Base-by-base conservation (phyloP, 2,888 invertebrate species). In the Diabrotica balteata region DNA sequence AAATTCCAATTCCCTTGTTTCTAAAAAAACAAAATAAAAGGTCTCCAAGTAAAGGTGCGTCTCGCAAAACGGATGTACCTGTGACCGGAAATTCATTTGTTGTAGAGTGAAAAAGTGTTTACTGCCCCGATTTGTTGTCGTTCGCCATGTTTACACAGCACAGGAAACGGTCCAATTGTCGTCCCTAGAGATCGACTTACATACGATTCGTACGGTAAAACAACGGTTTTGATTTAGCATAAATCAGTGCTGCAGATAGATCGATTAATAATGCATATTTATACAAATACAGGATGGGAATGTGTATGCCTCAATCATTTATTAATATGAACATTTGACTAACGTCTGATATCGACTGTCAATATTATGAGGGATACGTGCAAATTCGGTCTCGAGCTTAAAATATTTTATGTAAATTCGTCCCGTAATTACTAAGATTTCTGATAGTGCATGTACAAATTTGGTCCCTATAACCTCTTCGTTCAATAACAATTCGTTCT, bases 61-160 rank as follows among this genome's bases (percentile, higher is more conserved):
- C 55, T 60, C 59, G 17, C 9, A 4, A 8, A 45, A 57, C 63
- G 63, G 59, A 67, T 63, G 59, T 67, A 67, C 67, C 67, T 67
- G 67, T 49, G 49, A 63, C 67, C 62, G 67, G 67, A 67, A 46
- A 54, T 59, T 49, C 62, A 62, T 59, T 49, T 11, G 63, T 67
- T 54, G 53, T 59, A 22, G 46, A 17, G 47, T 52, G 44, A 57
- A 58, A 67, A 62, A 54, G 52, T 53, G 17, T 42, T 50, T 59
- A 42, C 51, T 50, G 50, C 44, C 45, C 45, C 49, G 50, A 57
- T 50, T 65, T 45, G 10, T 59, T 42, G 42, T 58, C 52, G 17
- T 17, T 52, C 9, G 8, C 8, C 17, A 44, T 47, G 42, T 53
- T 53, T 45, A 51, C 51, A 59, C 53, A 65, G 65, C 51, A 59